These are phyloP conservation scores for Macrosiphum euphorbiae DNA, from an alignment of 2,888 invertebrate species.

Conservation along the genomic window DNA sequence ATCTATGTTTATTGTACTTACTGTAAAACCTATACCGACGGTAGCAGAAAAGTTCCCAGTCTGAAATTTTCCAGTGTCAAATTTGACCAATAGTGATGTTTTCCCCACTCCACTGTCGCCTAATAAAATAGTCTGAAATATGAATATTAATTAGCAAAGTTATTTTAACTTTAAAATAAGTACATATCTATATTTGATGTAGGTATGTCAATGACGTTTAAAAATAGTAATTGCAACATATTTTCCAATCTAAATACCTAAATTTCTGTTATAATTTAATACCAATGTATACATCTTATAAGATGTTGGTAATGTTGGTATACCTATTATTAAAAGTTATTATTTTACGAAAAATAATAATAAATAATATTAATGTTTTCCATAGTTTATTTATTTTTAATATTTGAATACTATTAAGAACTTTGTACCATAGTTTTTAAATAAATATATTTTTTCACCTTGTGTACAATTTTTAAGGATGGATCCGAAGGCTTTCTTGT, in stretches of 20 bases:
- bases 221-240: not conserved
- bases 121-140: slow-evolving; percentile 86
- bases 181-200: not conserved
- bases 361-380: not conserved
- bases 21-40: slow-evolving; percentile 95
- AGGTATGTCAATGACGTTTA: not conserved
- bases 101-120: slow-evolving; percentile 96
- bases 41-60: slow-evolving; percentile 93
- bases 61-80: slow-evolving; percentile 93
- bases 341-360: not conserved
- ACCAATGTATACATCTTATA: too few species aligned
- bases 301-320: not conserved
- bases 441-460: slow-evolving; percentile 71
- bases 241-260: not conserved
- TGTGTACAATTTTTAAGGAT: slow-evolving; percentile 60
- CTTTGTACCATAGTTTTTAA: not conserved
- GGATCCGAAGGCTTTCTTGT: slow-evolving; percentile 59
- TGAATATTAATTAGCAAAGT: not conserved
- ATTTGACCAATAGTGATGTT: slow-evolving; percentile 91
- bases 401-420: not conserved
- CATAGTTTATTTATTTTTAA: not conserved
- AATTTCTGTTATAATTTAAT: not conserved
- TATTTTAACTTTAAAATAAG: not conserved
- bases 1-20: slow-evolving; percentile 73
- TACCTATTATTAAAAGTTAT: not conserved